phyloP scores from a whole-genome alignment of 2,888 invertebrate genomes.

The Capitulum mitella region DNA sequence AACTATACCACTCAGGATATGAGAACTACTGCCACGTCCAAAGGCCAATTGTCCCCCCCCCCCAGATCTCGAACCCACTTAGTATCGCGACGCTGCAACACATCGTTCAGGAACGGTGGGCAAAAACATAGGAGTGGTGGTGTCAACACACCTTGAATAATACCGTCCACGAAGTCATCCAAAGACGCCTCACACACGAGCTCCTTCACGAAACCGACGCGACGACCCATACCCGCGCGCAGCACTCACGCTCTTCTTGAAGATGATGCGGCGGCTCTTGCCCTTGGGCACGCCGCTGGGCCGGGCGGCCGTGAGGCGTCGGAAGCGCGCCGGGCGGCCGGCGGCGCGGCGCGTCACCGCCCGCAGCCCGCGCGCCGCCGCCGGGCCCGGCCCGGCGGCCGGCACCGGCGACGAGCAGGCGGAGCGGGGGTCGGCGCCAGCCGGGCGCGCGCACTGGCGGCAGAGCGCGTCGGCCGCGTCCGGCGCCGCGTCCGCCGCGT shows the following conservation, averaged over 20 bases:
- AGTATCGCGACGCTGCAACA: too few relatives aligned
- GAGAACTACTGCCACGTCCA: too few relatives aligned
- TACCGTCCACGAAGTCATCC: too few relatives aligned
- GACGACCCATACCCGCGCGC: background rate
- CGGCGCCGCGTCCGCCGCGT: background rate
- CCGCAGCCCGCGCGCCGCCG: background rate
- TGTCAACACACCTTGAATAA: too few relatives aligned
- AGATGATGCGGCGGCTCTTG: conserved; percentile 36
- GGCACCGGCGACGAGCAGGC: background rate
- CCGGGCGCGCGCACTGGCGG: background rate
- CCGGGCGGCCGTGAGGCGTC: background rate
- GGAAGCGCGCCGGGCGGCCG: background rate
- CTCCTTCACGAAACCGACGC: background rate
- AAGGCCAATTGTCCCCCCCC: too few relatives aligned
- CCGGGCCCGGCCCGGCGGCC: background rate
- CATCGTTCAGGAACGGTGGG: too few relatives aligned
- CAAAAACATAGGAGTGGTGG: too few relatives aligned
- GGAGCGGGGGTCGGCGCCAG: background rate
- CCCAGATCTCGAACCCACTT: too few relatives aligned
- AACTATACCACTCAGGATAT: too few relatives aligned
- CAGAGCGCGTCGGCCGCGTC: background rate
- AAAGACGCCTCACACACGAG: background rate
- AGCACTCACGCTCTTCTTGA: conserved; percentile 37
- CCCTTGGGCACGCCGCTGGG: conserved; percentile 33
- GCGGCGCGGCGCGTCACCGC: background rate